Evolutionary conservation across 64 coral and sea anemone genomes (phyloP).

Genomic region (Montipora foliosa): DNA sequence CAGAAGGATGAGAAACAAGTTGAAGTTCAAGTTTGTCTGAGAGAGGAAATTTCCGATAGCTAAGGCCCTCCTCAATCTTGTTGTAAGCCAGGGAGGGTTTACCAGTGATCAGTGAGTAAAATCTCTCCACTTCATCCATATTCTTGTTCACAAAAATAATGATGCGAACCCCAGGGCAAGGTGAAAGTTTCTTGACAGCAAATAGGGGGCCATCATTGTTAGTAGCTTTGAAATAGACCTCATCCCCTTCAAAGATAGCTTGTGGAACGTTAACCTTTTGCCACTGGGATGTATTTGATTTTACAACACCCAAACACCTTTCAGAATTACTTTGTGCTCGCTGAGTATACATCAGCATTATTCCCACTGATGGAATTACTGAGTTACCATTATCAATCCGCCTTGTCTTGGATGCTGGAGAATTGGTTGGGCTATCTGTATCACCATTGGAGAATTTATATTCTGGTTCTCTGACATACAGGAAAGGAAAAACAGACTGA

Average conservation of each 20-base stretch:
- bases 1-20: conserved; percentile 75
- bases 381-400: conserved; percentile 46
- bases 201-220: conserved; percentile 50
- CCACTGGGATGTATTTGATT: conserved; percentile 60
- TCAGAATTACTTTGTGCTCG: conserved; percentile 84
- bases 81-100: conserved; percentile 80
- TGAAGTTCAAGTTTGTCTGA: conserved; percentile 87
- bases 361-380: conserved; percentile 54
- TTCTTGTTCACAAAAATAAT: conserved; percentile 85
- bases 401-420: conserved; percentile 65
- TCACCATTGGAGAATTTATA: conserved; percentile 65
- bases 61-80: conserved; percentile 88
- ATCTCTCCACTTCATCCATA: conserved; percentile 87
- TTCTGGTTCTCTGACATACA: conserved; percentile 71
- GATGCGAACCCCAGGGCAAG: conserved; percentile 84
- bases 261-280: conserved; percentile 60
- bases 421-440: conserved; percentile 43
- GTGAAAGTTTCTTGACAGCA: conserved; percentile 69
- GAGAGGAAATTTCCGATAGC: conserved; percentile 81
- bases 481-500: conserved; percentile 79
- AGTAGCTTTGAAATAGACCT: conserved; percentile 64
- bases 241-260: conserved; percentile 75
- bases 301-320: conserved; percentile 62
- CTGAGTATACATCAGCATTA: conserved; percentile 87
- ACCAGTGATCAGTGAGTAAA: conserved; percentile 87